phyloP scores from a whole-genome alignment of 2,113 vertebrate genomes.

The Urocolius indicus region DNA sequence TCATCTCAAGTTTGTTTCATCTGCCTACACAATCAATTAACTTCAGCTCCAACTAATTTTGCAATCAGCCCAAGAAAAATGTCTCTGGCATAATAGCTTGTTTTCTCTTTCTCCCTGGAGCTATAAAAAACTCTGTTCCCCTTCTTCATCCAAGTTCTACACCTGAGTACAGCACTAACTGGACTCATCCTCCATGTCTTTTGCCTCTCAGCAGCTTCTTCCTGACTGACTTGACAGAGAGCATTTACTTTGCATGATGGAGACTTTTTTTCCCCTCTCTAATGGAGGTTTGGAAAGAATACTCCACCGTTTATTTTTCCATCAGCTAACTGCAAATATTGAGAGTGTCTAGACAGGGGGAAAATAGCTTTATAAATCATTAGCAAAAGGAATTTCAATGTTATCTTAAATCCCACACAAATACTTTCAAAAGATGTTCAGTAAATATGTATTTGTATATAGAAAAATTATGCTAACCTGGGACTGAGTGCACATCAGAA shows the following conservation, averaged over 20 bases:
- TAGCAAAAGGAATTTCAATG: conserved; percentile 42
- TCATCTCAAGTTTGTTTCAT: conserved; percentile 64
- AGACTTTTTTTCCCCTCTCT: conserved; percentile 36
- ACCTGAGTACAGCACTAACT: not conserved
- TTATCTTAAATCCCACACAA: conserved; percentile 60
- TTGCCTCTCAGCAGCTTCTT: conserved; percentile 32
- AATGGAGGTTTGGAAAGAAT: conserved; percentile 49
- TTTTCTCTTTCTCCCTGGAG: conserved; percentile 37
- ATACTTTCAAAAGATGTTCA: conserved; percentile 34
- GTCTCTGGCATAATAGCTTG: conserved; percentile 46
- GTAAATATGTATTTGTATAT: conserved; percentile 44
- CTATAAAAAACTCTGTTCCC: conserved; percentile 41
- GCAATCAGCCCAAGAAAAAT: conserved; percentile 59
- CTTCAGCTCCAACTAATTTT: conserved; percentile 70
- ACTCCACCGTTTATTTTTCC: conserved; percentile 53
- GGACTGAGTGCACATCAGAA: not conserved
- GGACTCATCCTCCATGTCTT: not conserved
- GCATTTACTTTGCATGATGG: conserved; percentile 29
- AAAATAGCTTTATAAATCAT: conserved; percentile 62
- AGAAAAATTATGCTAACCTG: conserved; percentile 23
- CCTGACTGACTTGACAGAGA: not conserved
- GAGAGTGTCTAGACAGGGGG: conserved; percentile 41
- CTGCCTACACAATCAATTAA: conserved; percentile 71
- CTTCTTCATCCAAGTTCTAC: conserved; percentile 9
- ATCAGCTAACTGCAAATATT: conserved; percentile 64